Evolutionary conservation across 64 coral and sea anemone species (phyloP).

Genomic region (Anthopleura sola): DNA sequence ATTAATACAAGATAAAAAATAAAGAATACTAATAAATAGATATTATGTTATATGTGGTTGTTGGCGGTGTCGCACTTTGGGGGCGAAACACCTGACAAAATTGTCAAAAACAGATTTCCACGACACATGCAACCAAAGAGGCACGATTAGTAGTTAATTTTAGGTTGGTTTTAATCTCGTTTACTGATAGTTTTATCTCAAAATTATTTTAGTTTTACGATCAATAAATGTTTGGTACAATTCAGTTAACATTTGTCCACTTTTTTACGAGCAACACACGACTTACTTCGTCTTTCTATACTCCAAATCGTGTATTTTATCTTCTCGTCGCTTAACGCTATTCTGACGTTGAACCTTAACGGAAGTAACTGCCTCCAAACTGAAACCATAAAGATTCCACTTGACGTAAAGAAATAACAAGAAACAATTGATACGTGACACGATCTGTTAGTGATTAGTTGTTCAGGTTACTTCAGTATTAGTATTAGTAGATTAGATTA

Average conservation of each 20-base stretch:
- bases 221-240: neutral
- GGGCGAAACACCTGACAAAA: too few species aligned
- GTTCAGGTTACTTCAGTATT: neutral
- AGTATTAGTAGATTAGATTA: too few species aligned
- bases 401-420: neutral
- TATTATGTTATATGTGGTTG: too few species aligned
- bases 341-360: constrained; percentile 80
- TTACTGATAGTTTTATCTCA: too few species aligned
- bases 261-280: neutral
- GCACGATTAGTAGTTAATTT: too few species aligned
- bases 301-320: constrained; percentile 96
- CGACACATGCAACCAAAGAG: too few species aligned
- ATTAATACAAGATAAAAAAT: too few species aligned
- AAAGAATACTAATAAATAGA: too few species aligned
- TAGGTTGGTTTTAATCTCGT: too few species aligned
- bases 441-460: neutral
- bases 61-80: too few species aligned
- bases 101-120: too few species aligned
- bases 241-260: neutral
- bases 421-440: neutral
- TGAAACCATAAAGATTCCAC: constrained; percentile 65
- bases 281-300: constrained; percentile 89
- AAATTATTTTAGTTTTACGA: too few species aligned
- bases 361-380: constrained; percentile 76
- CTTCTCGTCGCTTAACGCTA: constrained; percentile 94